Evolutionary conservation across 2,888 invertebrate genomes (phyloP).

Genomic region (Synanthedon andrenaeformis): DNA sequence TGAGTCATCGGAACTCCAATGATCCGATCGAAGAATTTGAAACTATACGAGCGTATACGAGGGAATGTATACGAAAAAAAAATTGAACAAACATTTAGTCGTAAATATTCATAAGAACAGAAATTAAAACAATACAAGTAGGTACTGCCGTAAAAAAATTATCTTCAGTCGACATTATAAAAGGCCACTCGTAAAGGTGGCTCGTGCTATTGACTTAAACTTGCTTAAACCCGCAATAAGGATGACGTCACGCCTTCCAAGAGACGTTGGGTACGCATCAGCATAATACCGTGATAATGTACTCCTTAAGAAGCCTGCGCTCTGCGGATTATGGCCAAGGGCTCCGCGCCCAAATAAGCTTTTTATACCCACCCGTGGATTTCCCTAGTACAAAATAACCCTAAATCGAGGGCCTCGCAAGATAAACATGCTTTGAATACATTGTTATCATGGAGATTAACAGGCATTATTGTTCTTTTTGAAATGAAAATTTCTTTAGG

Average conservation of each 20-base stretch:
- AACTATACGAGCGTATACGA: too few species aligned
- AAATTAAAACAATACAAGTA: too few species aligned
- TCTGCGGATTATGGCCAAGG: conserved; percentile 55
- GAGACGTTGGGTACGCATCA: conserved; percentile 46
- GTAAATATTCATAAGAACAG: too few species aligned
- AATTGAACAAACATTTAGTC: too few species aligned
- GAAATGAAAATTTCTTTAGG: too few species aligned
- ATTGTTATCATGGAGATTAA: neutral
- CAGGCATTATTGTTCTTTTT: neutral
- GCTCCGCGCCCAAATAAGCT: conserved; percentile 45
- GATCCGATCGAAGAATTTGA: too few species aligned
- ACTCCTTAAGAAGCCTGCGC: conserved; percentile 45
- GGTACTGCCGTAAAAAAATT: too few species aligned
- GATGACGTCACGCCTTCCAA: conserved; percentile 32
- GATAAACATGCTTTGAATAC: neutral
- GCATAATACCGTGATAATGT: conserved; percentile 64
- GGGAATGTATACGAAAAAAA: too few species aligned
- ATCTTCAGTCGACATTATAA: neutral
- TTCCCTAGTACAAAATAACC: conserved; percentile 32
- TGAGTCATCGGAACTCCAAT: too few species aligned
- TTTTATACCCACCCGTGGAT: conserved; percentile 33
- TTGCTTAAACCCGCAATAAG: conserved; percentile 27
- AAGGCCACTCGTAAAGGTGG: neutral
- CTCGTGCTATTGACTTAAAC: conserved; percentile 14
- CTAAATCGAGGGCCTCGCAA: conserved; percentile 14